A percentile compares a stretch with the other conserved stretches of the same genome.
phyloP scores from a whole-genome alignment of 2,888 invertebrate species.

The Sericinus montela region DNA sequence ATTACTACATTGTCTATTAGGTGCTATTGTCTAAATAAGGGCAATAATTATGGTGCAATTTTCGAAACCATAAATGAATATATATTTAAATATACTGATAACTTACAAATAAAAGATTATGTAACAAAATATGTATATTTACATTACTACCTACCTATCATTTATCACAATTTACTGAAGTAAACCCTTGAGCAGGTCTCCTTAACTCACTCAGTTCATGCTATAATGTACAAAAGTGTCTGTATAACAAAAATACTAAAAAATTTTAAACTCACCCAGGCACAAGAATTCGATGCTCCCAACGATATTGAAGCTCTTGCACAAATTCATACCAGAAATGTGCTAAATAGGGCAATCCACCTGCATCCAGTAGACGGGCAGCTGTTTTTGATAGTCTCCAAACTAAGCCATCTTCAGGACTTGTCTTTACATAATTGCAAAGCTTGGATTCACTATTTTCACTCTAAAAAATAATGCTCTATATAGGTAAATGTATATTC shows the following conservation, averaged over 20 bases:
- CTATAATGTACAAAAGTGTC: no score
- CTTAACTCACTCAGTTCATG: no score
- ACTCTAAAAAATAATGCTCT: slow-evolving; percentile 46
- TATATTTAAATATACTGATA: background rate
- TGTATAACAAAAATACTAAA: no score
- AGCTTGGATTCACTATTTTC: slow-evolving; percentile 59
- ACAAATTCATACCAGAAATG: slow-evolving; percentile 97
- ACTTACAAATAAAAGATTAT: slow-evolving; percentile 10
- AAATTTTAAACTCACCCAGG: slow-evolving; percentile 86
- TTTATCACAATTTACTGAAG: no score
- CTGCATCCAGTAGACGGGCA: slow-evolving; percentile 85
- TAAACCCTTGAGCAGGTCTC: no score
- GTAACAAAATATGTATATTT: background rate
- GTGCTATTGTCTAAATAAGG: background rate
- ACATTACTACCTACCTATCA: no score
- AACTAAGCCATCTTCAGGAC: slow-evolving; percentile 87
- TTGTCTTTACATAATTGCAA: slow-evolving; percentile 85
- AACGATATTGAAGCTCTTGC: slow-evolving; percentile 92
- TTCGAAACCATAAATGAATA: background rate
- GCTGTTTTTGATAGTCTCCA: slow-evolving; percentile 89
- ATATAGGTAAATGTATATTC: no score
- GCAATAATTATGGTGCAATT: slow-evolving; percentile 19
- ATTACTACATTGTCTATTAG: no score
- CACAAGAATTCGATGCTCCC: slow-evolving; percentile 88
- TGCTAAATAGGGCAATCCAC: slow-evolving; percentile 88